These are phyloP conservation scores for Synanthedon formicaeformis DNA, from an alignment of 2,888 invertebrate species.

Conservation along the genomic window DNA sequence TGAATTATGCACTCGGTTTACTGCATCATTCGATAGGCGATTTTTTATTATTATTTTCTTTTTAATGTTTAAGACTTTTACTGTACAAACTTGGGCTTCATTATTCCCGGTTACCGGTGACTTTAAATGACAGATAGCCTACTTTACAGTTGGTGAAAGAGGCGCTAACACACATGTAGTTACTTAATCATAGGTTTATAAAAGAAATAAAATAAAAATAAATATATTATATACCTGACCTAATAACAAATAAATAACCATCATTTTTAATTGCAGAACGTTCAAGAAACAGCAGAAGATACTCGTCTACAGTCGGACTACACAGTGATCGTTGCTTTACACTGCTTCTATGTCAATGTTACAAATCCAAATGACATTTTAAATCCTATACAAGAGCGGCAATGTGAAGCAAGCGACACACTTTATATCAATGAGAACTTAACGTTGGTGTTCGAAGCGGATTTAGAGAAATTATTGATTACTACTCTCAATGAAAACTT, in stretches of 20 bases:
- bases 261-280: conserved; percentile 29
- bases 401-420: conserved; percentile 32
- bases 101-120: too few species aligned
- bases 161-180: too few species aligned
- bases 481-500: conserved; percentile 27
- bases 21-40: too few species aligned
- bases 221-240: too few species aligned
- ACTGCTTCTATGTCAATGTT: conserved; percentile 18
- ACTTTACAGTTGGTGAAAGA: too few species aligned
- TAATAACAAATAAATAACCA: neutral
- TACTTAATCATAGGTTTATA: too few species aligned
- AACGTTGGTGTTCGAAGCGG: conserved; percentile 30
- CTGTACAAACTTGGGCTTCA: too few species aligned
- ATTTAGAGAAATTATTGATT: conserved; percentile 24
- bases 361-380: neutral
- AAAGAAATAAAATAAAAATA: too few species aligned
- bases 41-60: too few species aligned
- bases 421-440: conserved; percentile 30
- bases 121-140: too few species aligned
- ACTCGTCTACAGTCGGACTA: conserved; percentile 35
- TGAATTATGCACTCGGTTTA: too few species aligned
- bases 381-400: conserved; percentile 1
- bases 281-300: conserved; percentile 28
- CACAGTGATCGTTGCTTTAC: conserved; percentile 38
- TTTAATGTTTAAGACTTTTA: too few species aligned